Percentiles rank a stretch among this genome's conserved stretches.
These are phyloP conservation scores for Leptinotarsa haldemani DNA, from an alignment of 2,888 invertebrate species.

Conservation along the genomic window DNA sequence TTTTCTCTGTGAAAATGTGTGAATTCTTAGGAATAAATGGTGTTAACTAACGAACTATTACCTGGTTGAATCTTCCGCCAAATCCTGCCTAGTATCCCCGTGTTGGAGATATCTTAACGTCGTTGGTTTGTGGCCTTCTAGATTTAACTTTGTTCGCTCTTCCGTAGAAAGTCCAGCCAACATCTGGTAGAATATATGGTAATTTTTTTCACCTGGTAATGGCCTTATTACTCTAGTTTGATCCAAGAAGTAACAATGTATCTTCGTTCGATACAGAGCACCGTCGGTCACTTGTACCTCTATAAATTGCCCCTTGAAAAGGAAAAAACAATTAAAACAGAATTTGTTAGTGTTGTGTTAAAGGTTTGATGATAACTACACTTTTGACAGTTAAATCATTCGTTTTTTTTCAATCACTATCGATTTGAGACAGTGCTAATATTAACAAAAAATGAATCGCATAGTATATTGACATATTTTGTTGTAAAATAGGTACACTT, in stretches of 20 bases:
- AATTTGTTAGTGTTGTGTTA: not conserved
- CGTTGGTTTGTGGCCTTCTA: constrained; percentile 85
- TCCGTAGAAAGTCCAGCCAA: constrained; percentile 88
- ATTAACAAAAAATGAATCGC: too few species aligned
- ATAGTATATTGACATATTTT: too few species aligned
- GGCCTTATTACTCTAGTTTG: constrained; percentile 92
- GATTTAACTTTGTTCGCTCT: constrained; percentile 86
- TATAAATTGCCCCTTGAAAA: constrained; percentile 89
- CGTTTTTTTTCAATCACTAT: too few species aligned
- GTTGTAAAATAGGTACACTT: too few species aligned
- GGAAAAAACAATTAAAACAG: constrained; percentile 14
- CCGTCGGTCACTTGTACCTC: constrained; percentile 97
- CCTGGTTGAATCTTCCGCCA: constrained; percentile 76
- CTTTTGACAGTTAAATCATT: too few species aligned
- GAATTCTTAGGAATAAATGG: not conserved
- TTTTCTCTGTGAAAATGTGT: too few species aligned
- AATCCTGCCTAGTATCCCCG: constrained; percentile 79
- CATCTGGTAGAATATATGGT: constrained; percentile 97
- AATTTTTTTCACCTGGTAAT: constrained; percentile 89
- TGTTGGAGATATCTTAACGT: constrained; percentile 85
- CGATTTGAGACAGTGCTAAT: too few species aligned
- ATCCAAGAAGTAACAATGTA: constrained; percentile 95
- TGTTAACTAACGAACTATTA: constrained; percentile 41
- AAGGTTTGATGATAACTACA: too few species aligned
- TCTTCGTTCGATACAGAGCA: constrained; percentile 93